phyloP scores from a whole-genome alignment of 2,113 vertebrate species.

The Ellobius talpinus region DNA sequence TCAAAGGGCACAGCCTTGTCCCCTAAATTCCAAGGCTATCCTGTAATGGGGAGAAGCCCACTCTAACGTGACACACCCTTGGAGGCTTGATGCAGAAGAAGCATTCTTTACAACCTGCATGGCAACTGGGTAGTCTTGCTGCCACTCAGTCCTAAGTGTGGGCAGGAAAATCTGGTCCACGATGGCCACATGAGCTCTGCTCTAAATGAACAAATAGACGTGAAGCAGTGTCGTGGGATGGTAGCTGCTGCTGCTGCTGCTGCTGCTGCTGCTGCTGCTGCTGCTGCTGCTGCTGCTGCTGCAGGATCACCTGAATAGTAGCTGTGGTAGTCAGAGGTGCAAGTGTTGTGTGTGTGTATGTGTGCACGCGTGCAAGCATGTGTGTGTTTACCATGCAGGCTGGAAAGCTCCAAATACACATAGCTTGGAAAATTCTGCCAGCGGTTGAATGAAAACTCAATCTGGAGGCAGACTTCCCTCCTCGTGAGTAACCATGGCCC shows the following conservation, averaged over 20 bases:
- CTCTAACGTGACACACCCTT: not conserved
- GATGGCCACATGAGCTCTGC: not conserved
- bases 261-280: no score
- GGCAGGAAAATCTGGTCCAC: not conserved
- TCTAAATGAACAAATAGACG: not conserved
- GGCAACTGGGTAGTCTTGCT: not conserved
- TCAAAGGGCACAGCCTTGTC: not conserved
- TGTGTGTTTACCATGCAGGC: not conserved
- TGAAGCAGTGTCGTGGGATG: not conserved
- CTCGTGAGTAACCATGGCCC: not conserved
- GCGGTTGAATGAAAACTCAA: not conserved
- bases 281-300: no score
- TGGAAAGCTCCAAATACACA: not conserved
- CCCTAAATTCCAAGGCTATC: not conserved
- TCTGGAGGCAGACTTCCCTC: not conserved
- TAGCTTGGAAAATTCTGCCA: not conserved
- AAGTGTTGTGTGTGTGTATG: not conserved
- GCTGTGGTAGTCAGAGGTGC: not conserved
- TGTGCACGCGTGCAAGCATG: no score
- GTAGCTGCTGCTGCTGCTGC: not conserved
- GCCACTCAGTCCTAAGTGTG: not conserved
- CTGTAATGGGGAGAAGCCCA: not conserved
- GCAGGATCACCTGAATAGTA: no score
- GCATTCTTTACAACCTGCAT: not conserved
- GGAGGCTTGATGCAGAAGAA: not conserved